A percentile compares a stretch with the other conserved stretches of the same genome.
These are phyloP conservation scores for Lasiurus cinereus DNA, from an alignment of 2,113 vertebrate species.

Conservation along the genomic window DNA sequence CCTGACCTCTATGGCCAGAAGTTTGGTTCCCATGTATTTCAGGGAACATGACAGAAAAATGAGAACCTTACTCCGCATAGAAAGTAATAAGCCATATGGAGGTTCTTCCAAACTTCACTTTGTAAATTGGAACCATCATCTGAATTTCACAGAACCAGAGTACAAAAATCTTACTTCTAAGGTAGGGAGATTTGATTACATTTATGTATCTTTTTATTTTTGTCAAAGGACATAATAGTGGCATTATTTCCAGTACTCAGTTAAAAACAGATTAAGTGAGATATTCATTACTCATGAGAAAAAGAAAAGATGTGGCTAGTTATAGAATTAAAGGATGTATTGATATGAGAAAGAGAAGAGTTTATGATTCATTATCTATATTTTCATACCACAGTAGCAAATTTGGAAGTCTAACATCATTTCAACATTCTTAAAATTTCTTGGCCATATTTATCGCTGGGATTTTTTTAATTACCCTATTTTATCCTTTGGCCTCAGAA, in stretches of 20 bases:
- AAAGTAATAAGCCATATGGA: neutral
- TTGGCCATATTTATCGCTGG: neutral
- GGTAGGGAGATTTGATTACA: neutral
- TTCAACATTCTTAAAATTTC: constrained; percentile 24
- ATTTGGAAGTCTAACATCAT: neutral
- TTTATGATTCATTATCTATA: neutral
- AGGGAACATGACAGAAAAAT: neutral
- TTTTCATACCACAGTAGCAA: neutral
- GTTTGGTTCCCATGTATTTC: neutral
- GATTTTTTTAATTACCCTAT: neutral
- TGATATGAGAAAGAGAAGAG: neutral
- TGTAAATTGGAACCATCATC: neutral
- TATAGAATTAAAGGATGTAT: neutral
- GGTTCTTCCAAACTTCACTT: neutral
- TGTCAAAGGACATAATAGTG: neutral
- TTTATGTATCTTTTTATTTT: neutral
- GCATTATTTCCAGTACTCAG: neutral
- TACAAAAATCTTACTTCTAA: constrained; percentile 8
- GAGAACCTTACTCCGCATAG: neutral
- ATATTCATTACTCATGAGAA: neutral
- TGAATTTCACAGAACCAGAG: constrained; percentile 15
- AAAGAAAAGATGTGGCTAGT: neutral
- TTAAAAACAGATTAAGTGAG: neutral
- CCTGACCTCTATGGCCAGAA: neutral
- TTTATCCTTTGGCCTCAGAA: constrained; percentile 18